Percentiles rank a stretch among this genome's conserved stretches.
These are phyloP conservation scores for Melinopterus prodromus DNA, from an alignment of 2,888 invertebrate genomes.

Conservation along the genomic window DNA sequence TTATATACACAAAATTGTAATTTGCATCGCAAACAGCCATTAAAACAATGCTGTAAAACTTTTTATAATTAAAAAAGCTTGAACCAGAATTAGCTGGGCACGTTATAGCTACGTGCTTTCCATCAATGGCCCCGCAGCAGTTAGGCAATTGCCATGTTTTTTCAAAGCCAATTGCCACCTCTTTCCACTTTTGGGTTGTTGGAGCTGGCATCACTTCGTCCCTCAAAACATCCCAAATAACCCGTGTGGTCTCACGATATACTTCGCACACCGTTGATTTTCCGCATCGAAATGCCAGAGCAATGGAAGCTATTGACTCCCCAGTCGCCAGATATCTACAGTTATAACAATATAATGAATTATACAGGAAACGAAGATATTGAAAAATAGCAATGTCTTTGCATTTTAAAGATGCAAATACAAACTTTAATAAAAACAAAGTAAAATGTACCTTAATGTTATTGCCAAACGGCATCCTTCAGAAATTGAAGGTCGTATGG, in stretches of 20 bases:
- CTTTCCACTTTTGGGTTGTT: conserved; percentile 45
- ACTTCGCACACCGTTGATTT: conserved; percentile 49
- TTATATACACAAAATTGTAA: conserved; percentile 50
- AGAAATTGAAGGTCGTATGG: conserved; percentile 43
- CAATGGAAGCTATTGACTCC: conserved; percentile 24
- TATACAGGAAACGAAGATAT: neutral
- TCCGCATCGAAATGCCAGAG: conserved; percentile 36
- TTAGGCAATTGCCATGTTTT: conserved; percentile 44
- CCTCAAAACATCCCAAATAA: conserved; percentile 45
- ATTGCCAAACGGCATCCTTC: conserved; percentile 46
- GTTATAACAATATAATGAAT: no score
- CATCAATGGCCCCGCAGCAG: conserved; percentile 49
- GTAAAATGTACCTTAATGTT: conserved; percentile 43
- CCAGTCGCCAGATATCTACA: conserved; percentile 28
- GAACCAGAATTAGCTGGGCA: conserved; percentile 47
- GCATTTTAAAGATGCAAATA: conserved; percentile 5
- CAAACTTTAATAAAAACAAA: conserved; percentile 4
- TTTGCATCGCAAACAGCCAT: conserved; percentile 49
- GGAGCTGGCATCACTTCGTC: conserved; percentile 38
- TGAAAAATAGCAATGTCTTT: conserved; percentile 16
- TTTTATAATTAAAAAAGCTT: conserved; percentile 51
- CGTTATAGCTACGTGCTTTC: conserved; percentile 49
- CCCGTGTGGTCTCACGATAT: conserved; percentile 36
- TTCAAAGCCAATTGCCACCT: conserved; percentile 45
- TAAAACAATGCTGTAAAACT: conserved; percentile 49